Base-by-base conservation (phyloP, 2,888 invertebrate genomes). In the Drosophila heteroneura region DNA sequence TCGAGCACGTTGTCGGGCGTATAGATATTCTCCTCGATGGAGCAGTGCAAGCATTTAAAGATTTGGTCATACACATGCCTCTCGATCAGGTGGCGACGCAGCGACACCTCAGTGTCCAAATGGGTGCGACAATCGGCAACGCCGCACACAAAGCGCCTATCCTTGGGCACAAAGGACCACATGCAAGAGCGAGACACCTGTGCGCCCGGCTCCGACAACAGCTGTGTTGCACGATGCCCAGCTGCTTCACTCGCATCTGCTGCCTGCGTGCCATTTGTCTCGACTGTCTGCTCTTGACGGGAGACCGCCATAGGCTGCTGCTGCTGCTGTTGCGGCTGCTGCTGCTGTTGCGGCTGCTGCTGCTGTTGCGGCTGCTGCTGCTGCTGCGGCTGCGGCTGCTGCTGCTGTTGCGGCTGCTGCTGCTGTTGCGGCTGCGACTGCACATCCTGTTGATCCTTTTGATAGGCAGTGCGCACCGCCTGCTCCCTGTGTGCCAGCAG, bases 81-180 rank as follows among this genome's bases (percentile, higher is more conserved):
- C 0, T 0, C 1, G 19, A 0, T 35, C 16, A 85, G 52, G 64
- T 85, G 85, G 1, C 51, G 0, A 5, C 74, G 69, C 28, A 86
- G 33, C 1, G 22, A 53, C 51, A 69, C 56, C 32, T 88, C 88
- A 0, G 62, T 49, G 2, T 1, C 1, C 26, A 73, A 14, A 7
- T 62, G 53, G 0, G 0, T 5, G 0, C 3, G 0, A 19, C 89
- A 89, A 0, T 7, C 5, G 3, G 5, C 1, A 0, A 70, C 96
- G 12, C 97, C 96, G 91, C 98, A 98, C 0, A 96, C 95, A 91
- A 95, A 96, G 33, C 97, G 94, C 63, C 94, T 92, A 33, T 94
- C 92, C 26, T 94, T 94, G 0, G 95, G 93, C 5, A 96, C 94
- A 89, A 93, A 95, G 16, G 92, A 92, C 4, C 6, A 10, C 7